Base-by-base conservation (phyloP, 2,113 vertebrate species). In the Erythrocercus mccallii region DNA sequence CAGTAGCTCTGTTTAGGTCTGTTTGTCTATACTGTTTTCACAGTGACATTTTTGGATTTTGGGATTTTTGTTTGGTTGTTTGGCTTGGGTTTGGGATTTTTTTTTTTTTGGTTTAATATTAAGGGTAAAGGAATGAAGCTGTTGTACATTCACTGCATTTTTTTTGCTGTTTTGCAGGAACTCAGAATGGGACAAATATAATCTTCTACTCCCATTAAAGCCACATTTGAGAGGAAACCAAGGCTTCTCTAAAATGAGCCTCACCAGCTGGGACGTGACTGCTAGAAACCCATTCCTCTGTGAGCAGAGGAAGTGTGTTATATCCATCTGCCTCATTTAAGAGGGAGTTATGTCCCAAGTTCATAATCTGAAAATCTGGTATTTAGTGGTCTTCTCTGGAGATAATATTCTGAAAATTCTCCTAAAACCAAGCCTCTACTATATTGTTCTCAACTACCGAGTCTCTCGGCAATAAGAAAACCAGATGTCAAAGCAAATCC, bases 221-320 rank as follows among this genome's bases (percentile, higher is more conserved):
- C 11, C 31, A 71, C 18, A 23, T 31, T 56, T 20, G 21, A 91
- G 44, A 60, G 10, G 31, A 84, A 81, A 82, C 15, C 23, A 87
- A 40, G 8, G 7, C 4, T 0, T 44, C 44, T 56, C 28, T 72
- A 61, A 73, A 94, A 65, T 47, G 18, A 89, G 38, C 38, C 20
- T 74, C 0, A 0, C 13, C 51, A 80, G 24, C 86, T 86, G 64
- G 54, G 35, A 73, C 0, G 3, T 0, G 2, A 61, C 0, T 1
- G 30, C 33, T 27, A 31, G 22, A 86, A 60, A 66, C 11, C 6
- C 5, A 0, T 50, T 86, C 20, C 35, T 81, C 30, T n/a, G 50
- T 9, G 2, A 68, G 51, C 31, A 64, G 50, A 5, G 57, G 27
- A 72, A 62, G 9, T 20, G 7, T 2, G 1, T 68, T 54, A 38